These are phyloP conservation scores for Caenorhabditis sp. DNA, from an alignment of 2,888 invertebrate species.

Conservation along the genomic window DNA sequence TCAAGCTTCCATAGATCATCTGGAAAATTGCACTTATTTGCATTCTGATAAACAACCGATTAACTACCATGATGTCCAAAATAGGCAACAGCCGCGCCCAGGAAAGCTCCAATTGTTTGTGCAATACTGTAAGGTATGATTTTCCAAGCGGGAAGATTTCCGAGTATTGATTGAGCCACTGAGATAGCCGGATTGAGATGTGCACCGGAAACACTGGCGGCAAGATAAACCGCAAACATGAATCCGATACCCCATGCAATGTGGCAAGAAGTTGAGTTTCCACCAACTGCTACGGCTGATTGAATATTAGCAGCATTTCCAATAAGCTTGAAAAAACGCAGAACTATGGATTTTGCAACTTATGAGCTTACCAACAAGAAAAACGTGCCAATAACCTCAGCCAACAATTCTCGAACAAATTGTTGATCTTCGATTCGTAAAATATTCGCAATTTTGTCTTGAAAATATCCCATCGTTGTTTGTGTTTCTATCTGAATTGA, in stretches of 20 bases:
- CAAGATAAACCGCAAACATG: slow-evolving; percentile 66
- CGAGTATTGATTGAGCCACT: slow-evolving; percentile 57
- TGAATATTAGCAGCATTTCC: slow-evolving; percentile 68
- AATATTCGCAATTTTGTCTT: slow-evolving; percentile 47
- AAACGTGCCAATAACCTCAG: slow-evolving; percentile 68
- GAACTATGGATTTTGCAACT: not conserved
- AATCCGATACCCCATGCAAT: slow-evolving; percentile 70
- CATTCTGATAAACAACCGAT: not conserved
- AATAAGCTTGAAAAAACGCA: slow-evolving; percentile 54
- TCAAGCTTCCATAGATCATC: slow-evolving; percentile 71
- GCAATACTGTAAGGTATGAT: slow-evolving; percentile 52
- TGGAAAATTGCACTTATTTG: slow-evolving; percentile 34
- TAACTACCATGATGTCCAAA: slow-evolving; percentile 66
- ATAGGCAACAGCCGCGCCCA: slow-evolving; percentile 64
- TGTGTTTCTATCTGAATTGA: not conserved
- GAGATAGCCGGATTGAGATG: slow-evolving; percentile 68
- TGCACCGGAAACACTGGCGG: slow-evolving; percentile 64
- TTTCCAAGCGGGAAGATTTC: slow-evolving; percentile 53
- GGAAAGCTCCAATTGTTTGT: slow-evolving; percentile 67
- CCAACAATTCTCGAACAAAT: slow-evolving; percentile 59
- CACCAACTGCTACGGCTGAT: slow-evolving; percentile 52
- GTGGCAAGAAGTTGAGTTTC: slow-evolving; percentile 53
- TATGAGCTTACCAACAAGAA: slow-evolving; percentile 54
- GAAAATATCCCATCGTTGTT: slow-evolving; percentile 28
- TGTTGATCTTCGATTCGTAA: slow-evolving; percentile 55